A percentile compares a stretch with the other conserved stretches of the same genome.
Evolutionary conservation across 2,888 invertebrate species (phyloP).

Genomic region (Nymphalis c-album): DNA sequence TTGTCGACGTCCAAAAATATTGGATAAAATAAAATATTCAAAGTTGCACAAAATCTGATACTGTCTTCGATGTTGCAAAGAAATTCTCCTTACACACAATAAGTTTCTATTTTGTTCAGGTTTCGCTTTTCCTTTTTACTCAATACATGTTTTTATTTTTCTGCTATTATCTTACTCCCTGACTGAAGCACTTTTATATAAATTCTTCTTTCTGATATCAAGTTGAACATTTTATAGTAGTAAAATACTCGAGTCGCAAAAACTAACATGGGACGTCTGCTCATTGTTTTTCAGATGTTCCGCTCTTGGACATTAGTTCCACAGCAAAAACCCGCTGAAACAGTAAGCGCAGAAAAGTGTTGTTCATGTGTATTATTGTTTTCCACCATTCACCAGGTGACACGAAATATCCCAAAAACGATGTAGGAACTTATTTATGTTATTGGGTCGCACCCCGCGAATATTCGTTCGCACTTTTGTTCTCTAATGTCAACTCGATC

Average conservation of each 20-base stretch:
- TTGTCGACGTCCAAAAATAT: slow-evolving; percentile 2
- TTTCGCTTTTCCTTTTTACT: slow-evolving; percentile 3
- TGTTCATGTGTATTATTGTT: slow-evolving; percentile 78
- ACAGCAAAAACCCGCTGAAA: slow-evolving; percentile 77
- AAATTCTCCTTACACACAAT: slow-evolving; percentile 4
- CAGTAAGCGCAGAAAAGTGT: slow-evolving; percentile 78
- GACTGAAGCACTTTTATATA: neutral
- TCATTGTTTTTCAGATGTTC: slow-evolving; percentile 80
- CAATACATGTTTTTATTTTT: neutral
- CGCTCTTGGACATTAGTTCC: slow-evolving; percentile 79
- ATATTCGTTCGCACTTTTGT: slow-evolving; percentile 51
- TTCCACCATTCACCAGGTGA: slow-evolving; percentile 72
- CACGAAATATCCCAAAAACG: slow-evolving; percentile 55
- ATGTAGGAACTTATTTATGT: slow-evolving; percentile 46
- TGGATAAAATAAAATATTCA: slow-evolving; percentile 1
- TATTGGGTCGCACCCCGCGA: slow-evolving; percentile 59
- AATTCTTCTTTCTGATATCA: neutral
- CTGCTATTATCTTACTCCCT: slow-evolving; percentile 4
- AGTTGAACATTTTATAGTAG: slow-evolving; percentile 6
- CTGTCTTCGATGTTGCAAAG: slow-evolving; percentile 7
- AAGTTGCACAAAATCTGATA: slow-evolving; percentile 20
- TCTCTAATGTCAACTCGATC: slow-evolving; percentile 41
- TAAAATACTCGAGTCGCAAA: slow-evolving; percentile 63
- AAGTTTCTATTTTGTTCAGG: slow-evolving; percentile 8
- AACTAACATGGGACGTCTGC: slow-evolving; percentile 74